Percentiles rank a stretch among this genome's conserved stretches.
Evolutionary conservation across 2,797 vertebrate genomes (phyloP).

Genomic region (Chelon labrosus): DNA sequence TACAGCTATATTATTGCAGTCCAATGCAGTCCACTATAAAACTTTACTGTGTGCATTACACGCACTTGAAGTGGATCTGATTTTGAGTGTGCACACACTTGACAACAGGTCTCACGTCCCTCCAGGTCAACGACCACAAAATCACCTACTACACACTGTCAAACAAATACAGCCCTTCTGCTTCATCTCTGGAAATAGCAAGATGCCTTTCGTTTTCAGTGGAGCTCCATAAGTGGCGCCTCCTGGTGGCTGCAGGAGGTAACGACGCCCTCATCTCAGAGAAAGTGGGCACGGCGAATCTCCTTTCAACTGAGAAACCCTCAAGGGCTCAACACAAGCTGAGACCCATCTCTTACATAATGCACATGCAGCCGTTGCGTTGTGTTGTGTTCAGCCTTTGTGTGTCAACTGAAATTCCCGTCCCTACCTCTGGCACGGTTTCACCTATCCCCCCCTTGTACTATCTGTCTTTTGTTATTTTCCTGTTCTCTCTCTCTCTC

Average conservation of each 20-base stretch:
- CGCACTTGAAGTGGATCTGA: neutral
- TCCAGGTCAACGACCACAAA: neutral
- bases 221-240: conserved; percentile 29
- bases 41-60: neutral
- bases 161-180: conserved; percentile 18
- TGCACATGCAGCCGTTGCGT: conserved; percentile 28
- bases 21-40: neutral
- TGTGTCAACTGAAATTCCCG: conserved; percentile 30
- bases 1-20: neutral
- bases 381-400: conserved; percentile 41
- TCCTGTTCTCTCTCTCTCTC: conserved; percentile 25
- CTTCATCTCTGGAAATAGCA: conserved; percentile 51
- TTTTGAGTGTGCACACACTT: neutral
- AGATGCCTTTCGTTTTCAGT: conserved; percentile 16
- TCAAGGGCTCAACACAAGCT: conserved; percentile 53
- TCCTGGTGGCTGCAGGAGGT: conserved; percentile 48
- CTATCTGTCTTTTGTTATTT: neutral
- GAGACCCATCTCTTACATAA: conserved; percentile 68
- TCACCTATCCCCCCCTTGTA: conserved; percentile 29
- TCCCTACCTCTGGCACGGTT: conserved; percentile 41
- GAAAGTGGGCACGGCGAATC: conserved; percentile 15
- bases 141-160: conserved; percentile 7
- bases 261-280: conserved; percentile 11
- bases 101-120: neutral
- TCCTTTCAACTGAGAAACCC: conserved; percentile 49